Evolutionary conservation across 1,140 invertebrate genomes (phyloP).

Genomic region (Camponotus floridanus): DNA sequence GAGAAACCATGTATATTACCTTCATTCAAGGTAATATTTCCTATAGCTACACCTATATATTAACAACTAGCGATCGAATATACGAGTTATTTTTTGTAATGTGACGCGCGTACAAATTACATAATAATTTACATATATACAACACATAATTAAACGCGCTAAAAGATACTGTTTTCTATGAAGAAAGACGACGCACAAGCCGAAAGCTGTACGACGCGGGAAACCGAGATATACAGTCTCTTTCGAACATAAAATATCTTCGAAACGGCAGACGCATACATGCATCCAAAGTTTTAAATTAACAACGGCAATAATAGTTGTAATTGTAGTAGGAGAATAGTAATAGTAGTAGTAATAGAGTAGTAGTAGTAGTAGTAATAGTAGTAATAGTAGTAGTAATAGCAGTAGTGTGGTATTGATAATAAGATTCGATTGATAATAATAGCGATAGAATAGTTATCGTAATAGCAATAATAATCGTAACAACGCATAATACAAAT

Average conservation of each 20-base stretch:
- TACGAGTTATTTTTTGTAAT: constrained; percentile 72
- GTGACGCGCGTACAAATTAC: constrained; percentile 60
- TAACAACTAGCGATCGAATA: constrained; percentile 78
- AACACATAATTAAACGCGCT: constrained; percentile 83
- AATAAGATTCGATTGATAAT: constrained; percentile 21
- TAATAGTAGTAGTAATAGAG: constrained; percentile 36
- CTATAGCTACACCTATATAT: constrained; percentile 64
- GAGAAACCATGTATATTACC: constrained; percentile 64
- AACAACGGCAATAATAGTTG: constrained; percentile 31
- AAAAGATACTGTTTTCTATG: constrained; percentile 53
- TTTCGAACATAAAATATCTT: constrained; percentile 34
- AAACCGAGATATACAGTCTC: neutral
- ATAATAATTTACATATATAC: constrained; percentile 85
- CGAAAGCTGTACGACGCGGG: neutral
- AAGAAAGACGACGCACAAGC: constrained; percentile 3
- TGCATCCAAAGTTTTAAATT: constrained; percentile 19
- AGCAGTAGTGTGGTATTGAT: constrained; percentile 41
- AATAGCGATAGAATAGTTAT: constrained; percentile 51
- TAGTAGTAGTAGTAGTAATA: constrained; percentile 35
- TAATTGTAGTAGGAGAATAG: constrained; percentile 51
- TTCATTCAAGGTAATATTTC: constrained; percentile 48
- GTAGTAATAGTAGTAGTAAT: constrained; percentile 17
- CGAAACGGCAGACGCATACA: constrained; percentile 14
- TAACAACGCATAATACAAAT: constrained; percentile 64
- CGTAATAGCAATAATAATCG: constrained; percentile 55